Evolutionary conservation across 2,113 vertebrate species (phyloP), one percentile per base, ranked within the genome.

Genomic region (Scomber colias): DNA sequence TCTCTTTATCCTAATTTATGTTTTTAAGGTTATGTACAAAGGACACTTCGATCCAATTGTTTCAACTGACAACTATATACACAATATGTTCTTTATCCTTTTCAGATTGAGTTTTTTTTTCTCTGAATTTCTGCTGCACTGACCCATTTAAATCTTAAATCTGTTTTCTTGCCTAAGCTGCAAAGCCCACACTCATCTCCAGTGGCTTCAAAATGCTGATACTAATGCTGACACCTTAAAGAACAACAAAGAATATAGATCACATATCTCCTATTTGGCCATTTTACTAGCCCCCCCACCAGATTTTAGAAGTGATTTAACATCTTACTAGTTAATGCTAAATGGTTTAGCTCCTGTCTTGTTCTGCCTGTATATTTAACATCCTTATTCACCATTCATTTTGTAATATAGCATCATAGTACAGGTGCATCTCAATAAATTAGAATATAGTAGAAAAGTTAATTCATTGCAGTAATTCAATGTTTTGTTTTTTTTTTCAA

Each of bases 221-320:
- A 17, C 35, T 40, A 40, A 40, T 40, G 35, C 35, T 21, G 13
- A 67, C 64, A 30, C 27, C 60, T 61, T 50, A 35, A 59, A 60
- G 49, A 7, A 64, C 66, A 86, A 76, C 51, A 83, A 66, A 55
- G 62, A 21, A 27, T 15, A 80, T 35, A 40, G 73, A 80, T 65
- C 30, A 1, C 71, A 0, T n/a, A 56, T 61, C 14, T 30, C 8
- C 19, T 14, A 6, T 72, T 45, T 24, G 56, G 49, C 44, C 50
- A 49, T 57, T 75, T 62, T 6, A 68, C 15, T 50, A 7, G 40
- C 31, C 35, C 62, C 61, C 15, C 35, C 27, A 24, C 9, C 27
- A 60, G 70, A 70, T 57, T 68, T 63, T n/a, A 60, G 48, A 77
- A 77, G 53, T 45, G 53, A 73, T 66, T 74, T 46, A 45, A 73